Base-by-base conservation (phyloP, 2,797 vertebrate genomes). In the Lutjanus argentimaculatus region DNA sequence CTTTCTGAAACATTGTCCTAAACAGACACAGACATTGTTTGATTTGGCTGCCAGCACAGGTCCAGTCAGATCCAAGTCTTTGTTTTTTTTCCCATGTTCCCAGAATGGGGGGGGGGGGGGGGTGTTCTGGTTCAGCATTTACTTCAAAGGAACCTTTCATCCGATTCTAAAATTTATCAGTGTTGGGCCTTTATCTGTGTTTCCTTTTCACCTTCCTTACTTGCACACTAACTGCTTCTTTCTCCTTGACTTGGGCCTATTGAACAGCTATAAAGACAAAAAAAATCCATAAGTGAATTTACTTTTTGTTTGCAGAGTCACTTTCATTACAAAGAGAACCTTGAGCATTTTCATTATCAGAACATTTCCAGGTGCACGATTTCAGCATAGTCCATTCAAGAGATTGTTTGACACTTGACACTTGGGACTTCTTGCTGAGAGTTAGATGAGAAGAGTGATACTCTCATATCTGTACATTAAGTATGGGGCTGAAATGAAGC, bases 21-120 rank as follows among this genome's bases (percentile, higher is more conserved):
- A 91, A 83, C 81, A 84, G 80, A 85, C 57, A 75, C 89, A 93
- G 91, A 87, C 83, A 30, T 83, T 90, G 86, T 92, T 93, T 92
- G 64, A 67, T 68, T 90, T 92, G 89, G 87, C 90, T 80, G 62
- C 83, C 68, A 72, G 59, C 62, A 75, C 66, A 57, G 67, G 74
- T 85, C 80, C 85, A 85, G 70, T 81, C 70, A 46, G 70, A 73
- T 80, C 88, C 67, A 78, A 75, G 66, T 61, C 78, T 80, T 85
- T 88, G 77, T 83, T 89, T 81, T 74, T 25, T 75, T 25, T 22
- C 65, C 65, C 52, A 36, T 78, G 43, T 69, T 85, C 62, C 77
- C 67, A 77, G 82, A 63, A 70, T 25, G 8, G 7, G 56, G 59
- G 69, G 66, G 70, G 30, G 30, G 30, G 25, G n/a, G n/a, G n/a